Percentiles rank a stretch among this genome's conserved stretches.
These are phyloP conservation scores for Megalopta genalis DNA, from an alignment of 1,140 invertebrate species.

Conservation along the genomic window DNA sequence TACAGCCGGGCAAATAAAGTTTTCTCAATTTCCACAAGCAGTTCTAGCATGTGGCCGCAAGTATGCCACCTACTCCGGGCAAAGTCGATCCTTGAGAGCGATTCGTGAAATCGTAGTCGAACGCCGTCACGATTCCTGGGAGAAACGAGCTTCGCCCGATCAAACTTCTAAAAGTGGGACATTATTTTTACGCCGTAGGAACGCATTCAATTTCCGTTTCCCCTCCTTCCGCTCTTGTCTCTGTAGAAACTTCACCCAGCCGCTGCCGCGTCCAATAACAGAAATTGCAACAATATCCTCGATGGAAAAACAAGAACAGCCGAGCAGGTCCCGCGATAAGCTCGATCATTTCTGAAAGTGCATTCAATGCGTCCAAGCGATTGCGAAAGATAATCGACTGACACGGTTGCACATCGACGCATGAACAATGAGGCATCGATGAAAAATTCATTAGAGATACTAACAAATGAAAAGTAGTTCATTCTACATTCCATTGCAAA, in stretches of 20 bases:
- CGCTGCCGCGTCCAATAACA: constrained; percentile 8
- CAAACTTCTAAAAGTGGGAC: constrained; percentile 71
- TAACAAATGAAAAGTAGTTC: too few species aligned
- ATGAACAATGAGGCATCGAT: too few species aligned
- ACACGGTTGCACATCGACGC: too few species aligned
- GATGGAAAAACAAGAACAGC: background rate
- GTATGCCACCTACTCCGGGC: constrained; percentile 33
- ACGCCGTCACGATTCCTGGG: constrained; percentile 48
- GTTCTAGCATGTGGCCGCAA: constrained; percentile 48
- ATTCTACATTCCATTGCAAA: too few species aligned
- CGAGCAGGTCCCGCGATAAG: background rate
- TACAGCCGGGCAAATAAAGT: constrained; percentile 72
- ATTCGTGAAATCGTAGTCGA: constrained; percentile 41
- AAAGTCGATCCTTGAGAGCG: constrained; percentile 67
- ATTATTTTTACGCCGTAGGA: constrained; percentile 70
- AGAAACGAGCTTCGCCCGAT: constrained; percentile 65
- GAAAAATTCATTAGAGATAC: too few species aligned
- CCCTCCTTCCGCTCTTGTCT: constrained; percentile 38
- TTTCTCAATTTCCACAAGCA: constrained; percentile 70
- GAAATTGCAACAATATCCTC: constrained; percentile 23
- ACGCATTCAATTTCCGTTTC: constrained; percentile 76
- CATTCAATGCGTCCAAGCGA: too few species aligned
- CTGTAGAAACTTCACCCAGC: constrained; percentile 3
- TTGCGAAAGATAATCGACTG: too few species aligned
- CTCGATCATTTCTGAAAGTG: too few species aligned